A percentile compares a stretch with the other conserved stretches of the same genome.
These are phyloP conservation scores for Heliconius aoede DNA, from an alignment of 2,888 invertebrate species.

Conservation along the genomic window DNA sequence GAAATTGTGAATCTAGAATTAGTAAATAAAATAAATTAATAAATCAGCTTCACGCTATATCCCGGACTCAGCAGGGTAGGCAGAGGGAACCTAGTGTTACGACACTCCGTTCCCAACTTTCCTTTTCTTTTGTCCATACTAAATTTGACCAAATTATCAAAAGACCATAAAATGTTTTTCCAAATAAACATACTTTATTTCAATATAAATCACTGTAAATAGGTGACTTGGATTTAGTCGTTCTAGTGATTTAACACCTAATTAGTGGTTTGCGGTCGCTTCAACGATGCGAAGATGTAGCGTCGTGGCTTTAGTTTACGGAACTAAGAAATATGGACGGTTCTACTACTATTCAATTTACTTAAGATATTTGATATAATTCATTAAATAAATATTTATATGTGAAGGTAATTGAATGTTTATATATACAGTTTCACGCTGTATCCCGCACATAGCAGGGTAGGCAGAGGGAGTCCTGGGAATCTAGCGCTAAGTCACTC, in stretches of 20 bases:
- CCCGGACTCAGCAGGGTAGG: too few species aligned
- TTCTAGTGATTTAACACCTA: conserved; percentile 80
- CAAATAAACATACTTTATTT: conserved; percentile 48
- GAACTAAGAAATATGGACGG: conserved; percentile 21
- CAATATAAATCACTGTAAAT: conserved; percentile 77
- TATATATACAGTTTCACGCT: too few species aligned
- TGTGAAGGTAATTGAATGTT: too few species aligned
- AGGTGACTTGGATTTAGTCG: conserved; percentile 65
- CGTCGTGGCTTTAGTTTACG: conserved; percentile 39
- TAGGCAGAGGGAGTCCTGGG: too few species aligned
- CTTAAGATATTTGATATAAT: not conserved
- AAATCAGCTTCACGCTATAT: too few species aligned
- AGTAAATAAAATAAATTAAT: too few species aligned
- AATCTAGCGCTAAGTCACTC: too few species aligned
- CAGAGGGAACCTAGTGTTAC: too few species aligned
- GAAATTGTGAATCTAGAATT: too few species aligned
- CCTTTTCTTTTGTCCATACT: too few species aligned
- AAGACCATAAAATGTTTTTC: not conserved
- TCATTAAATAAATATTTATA: not conserved
- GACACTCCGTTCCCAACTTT: too few species aligned
- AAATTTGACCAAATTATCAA: not conserved
- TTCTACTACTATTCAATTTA: not conserved
- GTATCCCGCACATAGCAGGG: too few species aligned
- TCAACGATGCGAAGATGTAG: conserved; percentile 52
- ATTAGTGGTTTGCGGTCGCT: conserved; percentile 68